Evolutionary conservation across 2,113 vertebrate species (phyloP).

Genomic region (Elaphurus davidianus): DNA sequence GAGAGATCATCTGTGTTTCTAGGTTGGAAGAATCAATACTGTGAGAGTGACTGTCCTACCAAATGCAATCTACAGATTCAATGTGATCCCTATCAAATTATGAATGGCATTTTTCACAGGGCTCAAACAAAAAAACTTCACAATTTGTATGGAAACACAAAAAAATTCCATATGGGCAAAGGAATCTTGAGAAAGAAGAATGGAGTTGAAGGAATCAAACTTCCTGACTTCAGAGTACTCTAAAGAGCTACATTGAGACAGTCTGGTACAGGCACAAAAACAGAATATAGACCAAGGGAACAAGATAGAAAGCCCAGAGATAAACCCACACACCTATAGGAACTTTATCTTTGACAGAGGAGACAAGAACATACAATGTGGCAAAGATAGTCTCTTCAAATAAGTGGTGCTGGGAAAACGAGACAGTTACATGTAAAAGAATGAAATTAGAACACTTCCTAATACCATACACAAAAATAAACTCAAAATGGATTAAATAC

Average conservation of each 20-base stretch:
- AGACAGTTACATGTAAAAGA: background rate
- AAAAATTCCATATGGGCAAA: background rate
- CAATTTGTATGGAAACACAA: background rate
- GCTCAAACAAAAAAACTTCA: background rate
- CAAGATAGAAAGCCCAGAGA: background rate
- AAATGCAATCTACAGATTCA: background rate
- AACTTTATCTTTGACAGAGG: background rate
- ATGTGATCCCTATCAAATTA: background rate
- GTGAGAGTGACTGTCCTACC: background rate
- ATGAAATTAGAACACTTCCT: background rate
- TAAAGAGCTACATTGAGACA: background rate
- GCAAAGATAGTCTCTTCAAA: background rate
- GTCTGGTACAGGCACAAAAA: background rate
- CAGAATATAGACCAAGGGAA: background rate
- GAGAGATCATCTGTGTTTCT: background rate
- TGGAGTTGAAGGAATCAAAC: background rate
- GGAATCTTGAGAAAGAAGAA: background rate
- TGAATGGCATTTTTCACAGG: background rate
- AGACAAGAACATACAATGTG: background rate
- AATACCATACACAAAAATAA: background rate
- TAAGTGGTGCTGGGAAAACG: background rate
- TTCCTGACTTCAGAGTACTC: background rate
- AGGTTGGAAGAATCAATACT: background rate
- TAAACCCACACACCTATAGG: background rate
- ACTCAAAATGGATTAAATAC: background rate